phyloP scores from a whole-genome alignment of 92 coral and sea anemone genomes.

The Palythoa grandis region DNA sequence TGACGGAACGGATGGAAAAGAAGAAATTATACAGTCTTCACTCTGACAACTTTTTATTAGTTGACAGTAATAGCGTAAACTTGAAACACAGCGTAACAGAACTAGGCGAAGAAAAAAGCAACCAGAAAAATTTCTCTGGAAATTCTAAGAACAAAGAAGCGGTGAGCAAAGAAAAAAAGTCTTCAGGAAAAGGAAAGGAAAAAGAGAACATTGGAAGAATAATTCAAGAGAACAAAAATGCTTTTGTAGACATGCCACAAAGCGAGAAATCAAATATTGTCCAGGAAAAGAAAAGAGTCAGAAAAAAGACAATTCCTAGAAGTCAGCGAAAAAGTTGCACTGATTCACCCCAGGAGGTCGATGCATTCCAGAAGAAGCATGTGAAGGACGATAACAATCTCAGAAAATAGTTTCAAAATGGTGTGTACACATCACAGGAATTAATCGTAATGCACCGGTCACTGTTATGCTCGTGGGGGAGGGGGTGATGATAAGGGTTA shows the following conservation, averaged over 20 bases:
- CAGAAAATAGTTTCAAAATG: background rate
- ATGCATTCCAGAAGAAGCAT: background rate
- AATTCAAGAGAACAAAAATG: background rate
- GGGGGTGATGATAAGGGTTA: too few relatives aligned
- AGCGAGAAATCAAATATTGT: background rate
- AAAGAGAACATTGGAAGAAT: background rate
- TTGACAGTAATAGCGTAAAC: background rate
- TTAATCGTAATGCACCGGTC: too few relatives aligned
- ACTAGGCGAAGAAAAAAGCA: background rate
- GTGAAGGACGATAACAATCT: background rate
- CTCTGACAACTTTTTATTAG: background rate
- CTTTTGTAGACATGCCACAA: background rate
- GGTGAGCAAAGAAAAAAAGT: background rate
- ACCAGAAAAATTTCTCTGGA: background rate
- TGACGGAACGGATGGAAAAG: background rate
- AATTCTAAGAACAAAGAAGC: background rate
- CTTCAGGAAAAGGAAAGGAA: background rate
- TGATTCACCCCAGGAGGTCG: slow-evolving; percentile 20
- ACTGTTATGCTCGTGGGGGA: too few relatives aligned
- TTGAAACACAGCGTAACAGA: background rate
- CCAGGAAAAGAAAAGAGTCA: background rate
- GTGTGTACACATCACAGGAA: too few relatives aligned
- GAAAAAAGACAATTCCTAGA: slow-evolving; percentile 33
- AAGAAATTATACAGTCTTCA: background rate
- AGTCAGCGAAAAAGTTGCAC: slow-evolving; percentile 23